Evolutionary conservation across 2,888 invertebrate genomes (phyloP), one percentile per base, ranked within the genome.

Genomic region (Sericinus montela): DNA sequence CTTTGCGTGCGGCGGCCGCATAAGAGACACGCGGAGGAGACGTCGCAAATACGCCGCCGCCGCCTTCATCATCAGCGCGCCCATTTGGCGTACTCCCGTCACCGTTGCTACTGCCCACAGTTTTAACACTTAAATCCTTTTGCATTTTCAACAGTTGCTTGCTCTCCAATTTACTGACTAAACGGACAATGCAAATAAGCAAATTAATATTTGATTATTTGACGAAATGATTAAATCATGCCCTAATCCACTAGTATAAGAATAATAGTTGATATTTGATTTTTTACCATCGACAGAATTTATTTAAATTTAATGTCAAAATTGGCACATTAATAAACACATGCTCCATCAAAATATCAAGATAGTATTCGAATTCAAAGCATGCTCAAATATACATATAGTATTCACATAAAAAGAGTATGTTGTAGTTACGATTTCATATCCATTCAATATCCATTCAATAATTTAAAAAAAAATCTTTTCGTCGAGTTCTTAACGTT

Each of bases 51-150:
- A 87, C 63, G 37, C 58, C 65, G 54, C 75, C 75, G 57, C 83
- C 84, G 54, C 87, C 64, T 61, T 87, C 86, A 63, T 87, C 88
- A 58, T 85, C 87, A 25, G 79, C 84, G 55, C 84, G 80, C 29
- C 87, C 87, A 55, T 88, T 88, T 44, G 81, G 86, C 54, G 81
- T 78, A 58, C 72, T 78, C 55, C 76, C 62, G 65, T 84, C 84
- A 49, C 87, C 88, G 62, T 86, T 88, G 69, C 83, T 85, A 68
- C 78, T 77, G 46, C 48, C 57, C 32, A 69, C 65, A 63, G 69
- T 67, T 68, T 80, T 85, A 55, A 70, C 66, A 52, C 56, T 64
- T 43, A 71, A 65, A 53, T 78, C 84, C 64, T 80, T 85, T 64
- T 80, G 86, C 82, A 82, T 85, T 62, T 85, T 87, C 60, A 67